Base-by-base conservation (phyloP, 1,140 invertebrate genomes). In the Thereuonema tuberculata region DNA sequence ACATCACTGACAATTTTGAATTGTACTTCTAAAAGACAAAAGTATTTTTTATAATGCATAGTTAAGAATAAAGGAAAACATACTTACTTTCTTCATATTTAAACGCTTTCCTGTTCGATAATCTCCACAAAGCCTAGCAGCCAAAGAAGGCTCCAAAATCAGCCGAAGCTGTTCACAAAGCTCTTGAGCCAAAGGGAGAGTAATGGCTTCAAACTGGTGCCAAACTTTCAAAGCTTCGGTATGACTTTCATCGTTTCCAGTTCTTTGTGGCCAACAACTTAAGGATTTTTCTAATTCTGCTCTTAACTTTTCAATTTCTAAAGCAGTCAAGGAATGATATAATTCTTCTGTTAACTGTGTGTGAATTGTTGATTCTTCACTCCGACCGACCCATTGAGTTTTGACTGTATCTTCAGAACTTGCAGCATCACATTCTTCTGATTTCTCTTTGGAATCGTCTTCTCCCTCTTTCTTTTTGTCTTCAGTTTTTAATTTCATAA, bases 71-170 rank as follows among this genome's bases (percentile, higher is more conserved):
- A n/a, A n/a, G n/a, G n/a, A n/a, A n/a, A n/a, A n/a, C n/a, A n/a
- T n/a, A n/a, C n/a, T n/a, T 63, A 83, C 80, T 73, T 95, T 93
- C 49, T 93, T 81, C 95, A 99, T 99, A 73, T 99, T 99, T 21
- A 99, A 85, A 28, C 97, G 79, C 65, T 93, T 90, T 3, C 97
- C 97, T 1, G 93, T 98, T 60, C 93, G 81, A 71, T 95, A 99
- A 74, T 99, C 96, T 63, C 92, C 92, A 65, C 87, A 89, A 9
- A 97, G 75, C 64, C 91, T 83, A 0, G 93, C 86, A 0, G 92
- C 87, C 67, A 91, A 85, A 0, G 93, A 95, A 0, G 96, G 96
- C 76, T 99, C 94, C 17, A 99, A 75, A 43, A 99, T 86, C 0
- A 99, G 77, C 54, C 95, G 76, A 27, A 99, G 75, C 68, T 96